phyloP scores from a whole-genome alignment of 1,140 invertebrate genomes.

The Drosophila bifasciata region DNA sequence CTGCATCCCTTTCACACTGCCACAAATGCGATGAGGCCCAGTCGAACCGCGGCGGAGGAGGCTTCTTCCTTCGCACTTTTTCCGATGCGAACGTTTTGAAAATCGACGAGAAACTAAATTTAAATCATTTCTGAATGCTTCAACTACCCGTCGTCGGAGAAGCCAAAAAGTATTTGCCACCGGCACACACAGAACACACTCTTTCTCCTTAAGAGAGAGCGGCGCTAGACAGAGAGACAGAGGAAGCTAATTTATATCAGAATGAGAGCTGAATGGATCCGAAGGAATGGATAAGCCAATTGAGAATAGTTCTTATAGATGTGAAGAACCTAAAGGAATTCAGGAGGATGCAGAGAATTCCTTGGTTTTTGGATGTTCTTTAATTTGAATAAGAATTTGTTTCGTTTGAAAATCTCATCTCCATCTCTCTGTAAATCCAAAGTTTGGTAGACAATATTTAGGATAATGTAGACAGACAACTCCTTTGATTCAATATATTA shows the following conservation, averaged over 20 bases:
- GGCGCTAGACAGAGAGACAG: neutral
- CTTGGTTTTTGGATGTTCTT: too few relatives aligned
- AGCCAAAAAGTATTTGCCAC: constrained; percentile 18
- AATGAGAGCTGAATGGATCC: neutral
- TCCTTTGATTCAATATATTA: too few relatives aligned
- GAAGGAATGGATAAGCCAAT: too few relatives aligned
- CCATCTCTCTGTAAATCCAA: too few relatives aligned
- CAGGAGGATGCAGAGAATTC: too few relatives aligned
- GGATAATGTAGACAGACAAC: too few relatives aligned
- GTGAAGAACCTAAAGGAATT: too few relatives aligned
- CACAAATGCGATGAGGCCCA: constrained; percentile 43
- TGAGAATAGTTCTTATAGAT: too few relatives aligned
- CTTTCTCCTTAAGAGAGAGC: constrained; percentile 32
- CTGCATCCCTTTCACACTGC: constrained; percentile 75
- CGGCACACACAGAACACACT: constrained; percentile 5
- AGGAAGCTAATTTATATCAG: constrained; percentile 6
- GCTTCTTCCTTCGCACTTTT: constrained; percentile 35
- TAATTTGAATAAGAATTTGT: too few relatives aligned
- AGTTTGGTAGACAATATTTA: too few relatives aligned
- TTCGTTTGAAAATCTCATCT: too few relatives aligned
- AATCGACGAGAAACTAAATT: constrained; percentile 81
- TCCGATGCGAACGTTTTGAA: constrained; percentile 72
- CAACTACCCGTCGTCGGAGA: constrained; percentile 47
- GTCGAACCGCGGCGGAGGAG: constrained; percentile 35
- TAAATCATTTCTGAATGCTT: constrained; percentile 70